These are phyloP conservation scores for Phocides pigmalion DNA, from an alignment of 1,140 invertebrate genomes.

Conservation along the genomic window DNA sequence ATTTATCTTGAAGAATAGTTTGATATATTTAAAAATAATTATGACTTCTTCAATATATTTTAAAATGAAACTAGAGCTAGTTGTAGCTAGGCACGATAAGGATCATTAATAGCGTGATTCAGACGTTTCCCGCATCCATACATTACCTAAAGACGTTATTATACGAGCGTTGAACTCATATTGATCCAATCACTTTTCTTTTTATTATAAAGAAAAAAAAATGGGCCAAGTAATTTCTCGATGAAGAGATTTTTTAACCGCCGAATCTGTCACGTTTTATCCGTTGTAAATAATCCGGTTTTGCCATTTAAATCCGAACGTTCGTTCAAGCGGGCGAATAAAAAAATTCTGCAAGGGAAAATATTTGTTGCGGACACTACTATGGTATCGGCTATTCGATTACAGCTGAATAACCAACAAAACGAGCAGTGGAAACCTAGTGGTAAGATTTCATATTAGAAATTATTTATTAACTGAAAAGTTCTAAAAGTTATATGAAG, in stretches of 20 bases:
- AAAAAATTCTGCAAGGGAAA: neutral
- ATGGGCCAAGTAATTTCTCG: neutral
- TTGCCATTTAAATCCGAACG: too few relatives aligned
- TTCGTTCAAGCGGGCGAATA: too few relatives aligned
- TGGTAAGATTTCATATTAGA: too few relatives aligned
- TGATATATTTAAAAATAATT: too few relatives aligned
- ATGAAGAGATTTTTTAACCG: too few relatives aligned
- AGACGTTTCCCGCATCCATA: slow-evolving; percentile 14
- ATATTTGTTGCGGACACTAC: neutral
- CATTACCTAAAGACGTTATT: slow-evolving; percentile 9
- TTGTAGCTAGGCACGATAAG: neutral
- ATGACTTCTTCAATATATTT: too few relatives aligned
- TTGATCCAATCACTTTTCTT: slow-evolving; percentile 15
- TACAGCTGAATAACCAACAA: neutral
- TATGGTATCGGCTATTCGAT: neutral
- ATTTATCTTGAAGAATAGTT: too few relatives aligned
- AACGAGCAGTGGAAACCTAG: too few relatives aligned
- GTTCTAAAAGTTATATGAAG: too few relatives aligned
- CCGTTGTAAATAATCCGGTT: too few relatives aligned
- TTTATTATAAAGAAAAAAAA: neutral
- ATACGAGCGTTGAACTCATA: slow-evolving; percentile 9
- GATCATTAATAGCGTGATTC: slow-evolving; percentile 16
- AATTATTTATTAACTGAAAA: too few relatives aligned
- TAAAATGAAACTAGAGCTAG: slow-evolving; percentile 6
- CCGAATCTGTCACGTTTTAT: too few relatives aligned